Conservation (phyloP, 2,113 vertebrate species). For the Numenius arquata region DNA sequence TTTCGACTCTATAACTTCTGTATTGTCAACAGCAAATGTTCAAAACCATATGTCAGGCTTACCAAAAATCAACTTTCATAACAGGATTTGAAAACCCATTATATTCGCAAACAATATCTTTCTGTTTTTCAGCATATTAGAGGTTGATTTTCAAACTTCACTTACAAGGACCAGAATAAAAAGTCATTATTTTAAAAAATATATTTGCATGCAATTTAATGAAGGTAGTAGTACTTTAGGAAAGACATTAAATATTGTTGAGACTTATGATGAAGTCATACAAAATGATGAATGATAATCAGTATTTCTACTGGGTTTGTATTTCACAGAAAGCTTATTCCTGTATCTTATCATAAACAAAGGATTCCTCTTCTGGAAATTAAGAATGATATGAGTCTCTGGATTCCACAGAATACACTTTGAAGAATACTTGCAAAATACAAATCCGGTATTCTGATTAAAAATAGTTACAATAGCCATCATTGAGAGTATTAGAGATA, state of each 20-base stretch:
- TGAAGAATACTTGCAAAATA: constrained; percentile 11
- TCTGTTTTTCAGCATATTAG: background rate
- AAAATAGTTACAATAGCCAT: background rate
- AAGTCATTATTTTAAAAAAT: background rate
- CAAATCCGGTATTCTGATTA: background rate
- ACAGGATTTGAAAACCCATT: background rate
- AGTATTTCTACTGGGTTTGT: background rate
- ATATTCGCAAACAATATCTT: background rate
- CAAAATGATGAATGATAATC: background rate
- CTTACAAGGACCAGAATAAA: background rate
- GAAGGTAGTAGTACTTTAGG: background rate
- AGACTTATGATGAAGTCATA: background rate
- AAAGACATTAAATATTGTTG: background rate
- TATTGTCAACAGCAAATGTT: background rate
- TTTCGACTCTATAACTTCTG: background rate
- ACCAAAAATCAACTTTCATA: background rate
- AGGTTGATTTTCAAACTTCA: background rate
- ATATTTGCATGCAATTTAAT: background rate
- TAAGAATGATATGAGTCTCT: background rate
- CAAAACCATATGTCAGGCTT: background rate
- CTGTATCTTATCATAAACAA: background rate
- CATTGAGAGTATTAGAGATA: background rate
- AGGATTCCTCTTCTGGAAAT: background rate
- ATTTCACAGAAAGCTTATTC: constrained; percentile 22
- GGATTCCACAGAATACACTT: background rate